A percentile compares a stretch with the other conserved stretches of the same genome.
phyloP scores from a whole-genome alignment of 1,140 invertebrate species.

The Aphaenogaster ashmeadi region DNA sequence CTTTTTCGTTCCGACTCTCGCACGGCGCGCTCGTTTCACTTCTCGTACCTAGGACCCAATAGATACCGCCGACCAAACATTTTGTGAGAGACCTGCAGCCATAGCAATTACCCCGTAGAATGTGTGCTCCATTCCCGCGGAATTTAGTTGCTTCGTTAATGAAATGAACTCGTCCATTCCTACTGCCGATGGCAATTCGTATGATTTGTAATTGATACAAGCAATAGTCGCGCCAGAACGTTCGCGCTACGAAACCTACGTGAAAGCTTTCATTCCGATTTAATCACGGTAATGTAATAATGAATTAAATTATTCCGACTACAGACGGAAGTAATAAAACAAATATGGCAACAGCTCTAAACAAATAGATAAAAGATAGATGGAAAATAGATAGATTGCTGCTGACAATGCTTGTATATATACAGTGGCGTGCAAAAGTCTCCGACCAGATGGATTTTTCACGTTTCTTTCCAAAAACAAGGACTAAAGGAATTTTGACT shows the following conservation, averaged over 20 bases:
- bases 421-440: too few species aligned
- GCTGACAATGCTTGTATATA: background rate
- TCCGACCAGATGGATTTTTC: too few species aligned
- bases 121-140: constrained; percentile 76
- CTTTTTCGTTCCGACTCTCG: constrained; percentile 52
- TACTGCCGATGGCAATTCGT: background rate
- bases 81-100: constrained; percentile 80
- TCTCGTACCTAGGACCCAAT: constrained; percentile 31
- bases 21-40: constrained; percentile 17
- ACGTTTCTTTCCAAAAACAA: too few species aligned
- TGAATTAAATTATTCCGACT: background rate
- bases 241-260: background rate
- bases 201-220: background rate
- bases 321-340: background rate
- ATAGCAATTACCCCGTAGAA: constrained; percentile 80
- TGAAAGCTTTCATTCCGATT: background rate
- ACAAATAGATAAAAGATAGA: background rate
- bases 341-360: background rate
- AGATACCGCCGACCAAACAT: constrained; percentile 55
- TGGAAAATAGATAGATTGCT: background rate
- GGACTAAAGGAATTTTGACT: too few species aligned
- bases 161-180: constrained; percentile 81
- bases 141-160: constrained; percentile 85
- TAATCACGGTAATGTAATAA: background rate
- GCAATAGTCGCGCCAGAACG: background rate